A percentile compares a stretch with the other conserved stretches of the same genome.
phyloP scores from a whole-genome alignment of 2,797 vertebrate genomes.

The Diplodus puntazzo region DNA sequence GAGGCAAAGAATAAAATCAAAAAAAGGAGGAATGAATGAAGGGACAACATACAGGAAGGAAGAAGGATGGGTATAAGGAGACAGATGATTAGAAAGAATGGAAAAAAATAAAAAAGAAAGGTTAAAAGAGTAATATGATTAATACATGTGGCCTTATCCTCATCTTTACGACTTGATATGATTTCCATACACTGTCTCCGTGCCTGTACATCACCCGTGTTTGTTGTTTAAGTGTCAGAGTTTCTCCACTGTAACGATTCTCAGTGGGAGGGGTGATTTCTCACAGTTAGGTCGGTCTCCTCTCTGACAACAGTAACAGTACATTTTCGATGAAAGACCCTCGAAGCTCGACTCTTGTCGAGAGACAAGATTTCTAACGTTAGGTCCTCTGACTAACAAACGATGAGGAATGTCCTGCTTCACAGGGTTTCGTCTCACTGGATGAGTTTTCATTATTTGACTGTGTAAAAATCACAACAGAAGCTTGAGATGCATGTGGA shows the following conservation, averaged over 20 bases:
- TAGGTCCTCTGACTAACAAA: conserved; percentile 19
- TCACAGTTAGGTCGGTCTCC: conserved; percentile 28
- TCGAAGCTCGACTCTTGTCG: neutral
- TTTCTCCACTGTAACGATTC: conserved; percentile 28
- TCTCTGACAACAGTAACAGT: conserved; percentile 6
- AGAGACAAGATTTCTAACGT: conserved; percentile 21
- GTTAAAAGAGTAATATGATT: neutral
- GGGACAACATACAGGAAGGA: neutral
- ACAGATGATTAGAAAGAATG: neutral
- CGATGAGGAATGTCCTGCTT: conserved; percentile 24
- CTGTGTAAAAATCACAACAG: conserved; percentile 23
- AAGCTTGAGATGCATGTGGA: conserved; percentile 20
- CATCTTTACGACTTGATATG: conserved; percentile 9
- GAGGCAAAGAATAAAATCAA: neutral
- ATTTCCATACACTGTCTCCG: conserved; percentile 10
- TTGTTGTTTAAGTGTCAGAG: conserved; percentile 24
- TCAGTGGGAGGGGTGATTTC: conserved; percentile 29
- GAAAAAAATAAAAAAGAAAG: neutral
- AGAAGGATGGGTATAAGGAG: neutral
- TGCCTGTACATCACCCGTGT: conserved; percentile 34
- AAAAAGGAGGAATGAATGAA: neutral
- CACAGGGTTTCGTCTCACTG: conserved; percentile 24
- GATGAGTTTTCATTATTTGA: conserved; percentile 27
- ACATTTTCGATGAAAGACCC: conserved; percentile 26
- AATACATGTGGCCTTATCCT: neutral